Base-by-base conservation (phyloP, 1,140 invertebrate genomes). In the Zaprionus kolodkinae region DNA sequence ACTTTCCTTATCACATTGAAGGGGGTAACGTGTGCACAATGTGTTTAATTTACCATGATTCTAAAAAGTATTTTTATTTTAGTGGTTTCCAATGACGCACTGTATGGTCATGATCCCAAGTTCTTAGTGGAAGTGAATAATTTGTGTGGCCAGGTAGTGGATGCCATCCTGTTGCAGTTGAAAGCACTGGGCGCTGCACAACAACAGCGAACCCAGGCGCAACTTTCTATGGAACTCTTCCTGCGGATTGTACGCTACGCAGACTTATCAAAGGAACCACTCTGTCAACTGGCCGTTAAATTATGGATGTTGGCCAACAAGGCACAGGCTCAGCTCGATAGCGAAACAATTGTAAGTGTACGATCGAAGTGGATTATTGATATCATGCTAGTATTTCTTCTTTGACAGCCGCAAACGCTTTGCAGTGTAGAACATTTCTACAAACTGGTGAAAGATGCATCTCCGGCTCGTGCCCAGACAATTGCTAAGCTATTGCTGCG, bases 51-150 rank as follows among this genome's bases (percentile, higher is more conserved):
- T 56, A 4, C 15, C 25, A 13, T 52, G 17, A 38, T 12, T 15
- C 9, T 6, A 4, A 25, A 45, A 25, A 25, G 30, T 17, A 15
- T 4, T 43, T 1, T 33, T 40, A 50, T 45, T 69, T 0, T 45
- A 92, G 97, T 99, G 60, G 96, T 99, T 91, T 98, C 98, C 2
- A 99, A 99, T 93, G 98, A 99, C 92, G 94, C 95, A 56, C 93
- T 99, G n/a, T 99, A 99, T 92, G 98, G 97, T 2, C 95, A 95
- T 45, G 97, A 99, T 93, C 94, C 95, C 30, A 97, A 98, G 93
- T 99, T 97, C 93, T 93, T 98, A 11, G 92, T 92, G 4, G 97
- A 97, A 93, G 94, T 98, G 0, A 96, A 97, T 79, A 95, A 95
- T 81, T 95, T 98, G 78, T 96, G 95, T 63, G 94, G 95, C 0